phyloP scores from a whole-genome alignment of 2,888 invertebrate species.

The Sturmia bella region DNA sequence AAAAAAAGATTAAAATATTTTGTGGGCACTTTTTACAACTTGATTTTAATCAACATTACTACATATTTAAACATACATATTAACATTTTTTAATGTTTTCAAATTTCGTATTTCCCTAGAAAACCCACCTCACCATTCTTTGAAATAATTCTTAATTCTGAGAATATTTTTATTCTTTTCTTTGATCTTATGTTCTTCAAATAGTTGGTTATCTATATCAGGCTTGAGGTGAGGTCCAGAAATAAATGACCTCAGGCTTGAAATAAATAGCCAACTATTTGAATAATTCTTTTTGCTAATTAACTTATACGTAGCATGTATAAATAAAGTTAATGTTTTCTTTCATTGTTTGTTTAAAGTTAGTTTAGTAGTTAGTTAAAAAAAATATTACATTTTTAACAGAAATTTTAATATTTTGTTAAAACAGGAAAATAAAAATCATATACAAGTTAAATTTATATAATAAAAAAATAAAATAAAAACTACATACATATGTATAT shows the following conservation, averaged over 20 bases:
- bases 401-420: conserved; percentile 46
- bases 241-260: too few species aligned
- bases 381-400: conserved; percentile 24
- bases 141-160: conserved; percentile 34
- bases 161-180: too few species aligned
- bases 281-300: conserved; percentile 29
- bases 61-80: conserved; percentile 19
- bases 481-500: too few species aligned
- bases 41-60: conserved; percentile 32
- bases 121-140: conserved; percentile 9
- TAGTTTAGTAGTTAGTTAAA: conserved; percentile 65
- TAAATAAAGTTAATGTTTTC: conserved; percentile 13
- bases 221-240: too few species aligned
- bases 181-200: too few species aligned
- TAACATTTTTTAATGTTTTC: conserved; percentile 31
- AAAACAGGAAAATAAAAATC: conserved; percentile 43
- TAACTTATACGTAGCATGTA: background rate
- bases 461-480: conserved; percentile 15
- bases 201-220: too few species aligned
- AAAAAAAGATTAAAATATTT: conserved; percentile 16
- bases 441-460: conserved; percentile 15
- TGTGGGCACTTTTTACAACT: conserved; percentile 28
- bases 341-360: conserved; percentile 45
- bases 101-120: conserved; percentile 28
- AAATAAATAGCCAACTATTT: too few species aligned